Conservation (phyloP, 2,888 invertebrate species). For the Conchocele bisecta region DNA sequence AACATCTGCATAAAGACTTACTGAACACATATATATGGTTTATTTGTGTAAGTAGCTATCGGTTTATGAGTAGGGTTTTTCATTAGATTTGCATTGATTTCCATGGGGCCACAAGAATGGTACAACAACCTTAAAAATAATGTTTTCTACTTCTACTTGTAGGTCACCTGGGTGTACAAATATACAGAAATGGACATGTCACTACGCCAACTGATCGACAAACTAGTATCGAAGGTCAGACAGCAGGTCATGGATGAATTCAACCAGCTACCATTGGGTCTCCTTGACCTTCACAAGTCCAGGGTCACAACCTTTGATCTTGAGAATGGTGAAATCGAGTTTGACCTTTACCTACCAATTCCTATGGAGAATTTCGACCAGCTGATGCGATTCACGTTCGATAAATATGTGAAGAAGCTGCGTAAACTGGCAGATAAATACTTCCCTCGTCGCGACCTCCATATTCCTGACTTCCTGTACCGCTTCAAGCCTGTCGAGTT, state of each 20-base stretch:
- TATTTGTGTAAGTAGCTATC: no score
- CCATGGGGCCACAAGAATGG: no score
- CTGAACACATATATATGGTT: no score
- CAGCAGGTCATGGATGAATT: conserved; percentile 62
- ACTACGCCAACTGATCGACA: conserved; percentile 45
- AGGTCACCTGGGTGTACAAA: conserved; percentile 69
- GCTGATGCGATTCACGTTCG: conserved; percentile 59
- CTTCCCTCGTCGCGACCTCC: conserved; percentile 65
- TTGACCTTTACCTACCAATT: conserved; percentile 74
- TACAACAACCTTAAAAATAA: no score
- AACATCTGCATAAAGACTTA: no score
- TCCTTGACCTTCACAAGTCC: conserved; percentile 74
- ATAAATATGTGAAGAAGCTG: conserved; percentile 52
- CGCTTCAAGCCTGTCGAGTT: conserved; percentile 88
- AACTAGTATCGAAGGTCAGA: conserved; percentile 48
- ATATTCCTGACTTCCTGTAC: conserved; percentile 91
- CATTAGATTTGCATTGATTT: no score
- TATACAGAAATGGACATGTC: conserved; percentile 68
- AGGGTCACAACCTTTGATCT: conserved; percentile 76
- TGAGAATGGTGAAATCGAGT: conserved; percentile 74
- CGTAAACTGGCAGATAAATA: conserved; percentile 52
- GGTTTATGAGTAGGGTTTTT: no score
- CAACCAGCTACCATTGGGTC: conserved; percentile 57
- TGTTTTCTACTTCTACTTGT: conserved; percentile 10
- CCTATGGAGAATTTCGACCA: conserved; percentile 68